A percentile compares a stretch with the other conserved stretches of the same genome.
Conservation (phyloP, 2,113 vertebrate genomes). For the Siniperca chuatsi region DNA sequence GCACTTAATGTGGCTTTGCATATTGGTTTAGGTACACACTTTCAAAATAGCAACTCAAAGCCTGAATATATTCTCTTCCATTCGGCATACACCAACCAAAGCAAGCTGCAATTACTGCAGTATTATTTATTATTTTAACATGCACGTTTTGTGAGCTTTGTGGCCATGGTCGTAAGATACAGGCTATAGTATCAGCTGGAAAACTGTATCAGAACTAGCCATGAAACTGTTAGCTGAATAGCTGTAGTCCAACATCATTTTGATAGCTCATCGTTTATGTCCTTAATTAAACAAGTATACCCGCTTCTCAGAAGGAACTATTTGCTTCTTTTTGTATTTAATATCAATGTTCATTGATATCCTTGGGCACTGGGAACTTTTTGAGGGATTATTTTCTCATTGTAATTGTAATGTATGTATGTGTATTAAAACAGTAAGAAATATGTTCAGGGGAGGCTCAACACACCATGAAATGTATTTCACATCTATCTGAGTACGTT, state of each 20-base stretch:
- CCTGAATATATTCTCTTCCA: background rate
- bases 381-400: background rate
- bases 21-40: background rate
- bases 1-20: background rate
- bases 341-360: background rate
- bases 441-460: background rate
- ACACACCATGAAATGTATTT: background rate
- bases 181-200: background rate
- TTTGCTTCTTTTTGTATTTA: background rate
- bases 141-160: background rate
- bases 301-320: background rate
- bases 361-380: background rate
- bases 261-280: background rate
- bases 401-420: background rate
- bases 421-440: background rate
- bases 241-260: background rate
- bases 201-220: background rate
- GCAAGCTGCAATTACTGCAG: background rate
- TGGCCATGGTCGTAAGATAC: background rate
- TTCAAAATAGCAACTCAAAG: background rate
- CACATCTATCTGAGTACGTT: background rate
- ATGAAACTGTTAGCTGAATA: background rate
- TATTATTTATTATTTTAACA: background rate
- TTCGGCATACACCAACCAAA: background rate
- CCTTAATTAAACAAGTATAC: background rate